phyloP scores from a whole-genome alignment of 2,797 vertebrate species.

The Adrianichthys oophorus region DNA sequence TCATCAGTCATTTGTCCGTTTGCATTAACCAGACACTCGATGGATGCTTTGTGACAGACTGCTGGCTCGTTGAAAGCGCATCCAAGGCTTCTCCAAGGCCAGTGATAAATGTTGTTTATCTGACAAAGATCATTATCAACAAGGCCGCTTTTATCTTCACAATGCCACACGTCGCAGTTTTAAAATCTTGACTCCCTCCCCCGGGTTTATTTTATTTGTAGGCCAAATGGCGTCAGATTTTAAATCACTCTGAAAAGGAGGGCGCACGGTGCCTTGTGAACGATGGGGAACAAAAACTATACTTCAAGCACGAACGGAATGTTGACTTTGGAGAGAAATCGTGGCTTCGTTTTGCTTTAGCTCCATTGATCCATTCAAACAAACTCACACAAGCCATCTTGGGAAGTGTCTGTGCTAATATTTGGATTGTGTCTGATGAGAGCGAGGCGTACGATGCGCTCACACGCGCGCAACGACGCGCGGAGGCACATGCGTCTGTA shows the following conservation, averaged over 20 bases:
- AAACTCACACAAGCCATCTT: slow-evolving; percentile 39
- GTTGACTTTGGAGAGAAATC: slow-evolving; percentile 16
- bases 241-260: slow-evolving; percentile 2
- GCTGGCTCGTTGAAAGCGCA: slow-evolving; percentile 49
- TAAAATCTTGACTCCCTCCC: slow-evolving; percentile 14
- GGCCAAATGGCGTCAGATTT: slow-evolving; percentile 12
- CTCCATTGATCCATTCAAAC: slow-evolving; percentile 40
- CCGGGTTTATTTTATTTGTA: slow-evolving; percentile 9
- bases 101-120: slow-evolving; percentile 50
- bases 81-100: slow-evolving; percentile 61
- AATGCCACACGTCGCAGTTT: slow-evolving; percentile 33
- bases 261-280: background rate
- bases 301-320: background rate
- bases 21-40: slow-evolving; percentile 38
- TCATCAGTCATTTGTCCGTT: slow-evolving; percentile 48
- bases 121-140: slow-evolving; percentile 48
- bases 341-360: slow-evolving; percentile 9
- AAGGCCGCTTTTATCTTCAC: slow-evolving; percentile 51
- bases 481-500: background rate
- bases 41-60: slow-evolving; percentile 38
- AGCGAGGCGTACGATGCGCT: slow-evolving; percentile 1
- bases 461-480: background rate
- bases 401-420: slow-evolving; percentile 61
- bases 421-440: slow-evolving; percentile 55
- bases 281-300: too few relatives aligned